Evolutionary conservation across 2,113 vertebrate species (phyloP), one percentile per base, ranked within the genome.

Genomic region (Pygoscelis antarcticus): DNA sequence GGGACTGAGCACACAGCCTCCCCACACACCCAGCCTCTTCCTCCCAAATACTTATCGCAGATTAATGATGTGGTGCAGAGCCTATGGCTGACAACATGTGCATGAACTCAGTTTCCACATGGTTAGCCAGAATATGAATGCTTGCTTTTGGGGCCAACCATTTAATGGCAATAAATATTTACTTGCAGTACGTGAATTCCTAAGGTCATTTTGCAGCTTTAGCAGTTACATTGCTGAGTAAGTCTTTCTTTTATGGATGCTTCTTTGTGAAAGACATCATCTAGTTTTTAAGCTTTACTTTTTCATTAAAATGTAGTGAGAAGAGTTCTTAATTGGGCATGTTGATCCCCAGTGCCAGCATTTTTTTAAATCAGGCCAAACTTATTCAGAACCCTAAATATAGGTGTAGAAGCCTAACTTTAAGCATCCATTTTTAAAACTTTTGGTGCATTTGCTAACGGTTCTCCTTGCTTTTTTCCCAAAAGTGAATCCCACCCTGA

Each of bases 1-100:
- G 1, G 77, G n/a, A 76, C 52, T 0, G 19, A 92, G 87, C 7
- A 1, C n/a, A 5, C 74, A 76, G 80, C 62, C 66, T 92, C 94
- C 57, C 58, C 1, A 1, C 89, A 88, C 93, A 88, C 89, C 87
- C 96, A 81, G 71, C 55, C 79, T 76, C 96, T 91, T 97, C 93
- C 94, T 96, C 91, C 89, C 89, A 77, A 96, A 88, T 78, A 20
- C 71, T 95, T 93, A 94, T 91, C 42, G 5, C 89, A 96, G 95
- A 97, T 95, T 96, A 95, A 97, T 93, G 97, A 96, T 94, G 97
- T 97, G 97, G 88, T 90, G 80, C 64, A 51, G 79, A 90, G 88
- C 88, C 96, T 21, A 42, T 4, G 79, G 93, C 91, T 95, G 93
- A 96, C 91, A 96, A 94, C 84, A 92, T 81, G 89, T 93, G 87